Evolutionary conservation across 2,888 invertebrate genomes (phyloP).

Genomic region (Taenaris catops): DNA sequence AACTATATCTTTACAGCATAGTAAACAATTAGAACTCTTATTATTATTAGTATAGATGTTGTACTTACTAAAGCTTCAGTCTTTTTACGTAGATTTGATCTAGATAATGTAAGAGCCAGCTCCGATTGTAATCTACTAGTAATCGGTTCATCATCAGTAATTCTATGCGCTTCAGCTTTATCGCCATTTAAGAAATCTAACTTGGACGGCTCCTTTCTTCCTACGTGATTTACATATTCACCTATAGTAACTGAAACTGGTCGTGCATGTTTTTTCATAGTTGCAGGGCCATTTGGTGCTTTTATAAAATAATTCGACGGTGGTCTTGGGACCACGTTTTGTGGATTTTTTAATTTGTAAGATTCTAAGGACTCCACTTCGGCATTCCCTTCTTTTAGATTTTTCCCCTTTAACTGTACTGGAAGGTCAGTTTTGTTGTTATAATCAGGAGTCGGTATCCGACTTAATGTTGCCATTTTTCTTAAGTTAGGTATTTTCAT

Average conservation of each 20-base stretch:
- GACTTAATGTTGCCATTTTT: constrained; percentile 51
- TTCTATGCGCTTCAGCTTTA: constrained; percentile 52
- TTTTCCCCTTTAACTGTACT: constrained; percentile 39
- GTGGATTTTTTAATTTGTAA: constrained; percentile 84
- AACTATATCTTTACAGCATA: not conserved
- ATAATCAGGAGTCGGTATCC: constrained; percentile 66
- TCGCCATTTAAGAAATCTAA: constrained; percentile 83
- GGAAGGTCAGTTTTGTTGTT: constrained; percentile 41
- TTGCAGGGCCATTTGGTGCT: constrained; percentile 75
- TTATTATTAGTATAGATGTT: not conserved
- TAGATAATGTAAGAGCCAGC: constrained; percentile 85
- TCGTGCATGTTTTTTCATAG: constrained; percentile 77
- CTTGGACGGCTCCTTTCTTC: constrained; percentile 83
- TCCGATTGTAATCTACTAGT: constrained; percentile 86
- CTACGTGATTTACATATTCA: constrained; percentile 81
- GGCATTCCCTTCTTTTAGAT: constrained; percentile 75
- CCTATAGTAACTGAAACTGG: constrained; percentile 86
- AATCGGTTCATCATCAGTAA: constrained; percentile 72
- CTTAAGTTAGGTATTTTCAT: constrained; percentile 42
- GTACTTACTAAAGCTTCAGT: constrained; percentile 82
- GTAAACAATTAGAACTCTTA: not conserved
- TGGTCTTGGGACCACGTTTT: constrained; percentile 81
- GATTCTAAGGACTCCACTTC: constrained; percentile 89
- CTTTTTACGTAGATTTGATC: constrained; percentile 87
- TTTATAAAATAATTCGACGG: constrained; percentile 84